Base-by-base conservation (phyloP, 2,797 vertebrate genomes). In the Morelia viridis region DNA sequence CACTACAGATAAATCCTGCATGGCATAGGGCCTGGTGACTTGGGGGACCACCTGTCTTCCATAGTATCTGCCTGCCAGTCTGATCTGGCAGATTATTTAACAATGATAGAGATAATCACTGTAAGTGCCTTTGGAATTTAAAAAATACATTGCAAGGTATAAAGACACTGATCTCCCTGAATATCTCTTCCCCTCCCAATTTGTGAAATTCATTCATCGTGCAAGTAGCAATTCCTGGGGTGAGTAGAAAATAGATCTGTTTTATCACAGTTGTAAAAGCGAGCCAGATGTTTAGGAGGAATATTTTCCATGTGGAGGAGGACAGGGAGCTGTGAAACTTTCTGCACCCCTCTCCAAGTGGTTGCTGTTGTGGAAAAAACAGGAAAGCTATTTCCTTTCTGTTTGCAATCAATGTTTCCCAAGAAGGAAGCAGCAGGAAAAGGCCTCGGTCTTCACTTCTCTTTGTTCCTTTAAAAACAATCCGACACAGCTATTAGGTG, bases 361-460 rank as follows among this genome's bases (percentile, higher is more conserved):
- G 5, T 31, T 83, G 89, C 76, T 98, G 97, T 98, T 98, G 94
- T 88, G 92, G 96, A 97, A 96, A 99, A 99, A 99, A 99, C 99
- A 99, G 99, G 99, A 99, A 99, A 97, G 95, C 97, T 97, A 95
- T 97, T 98, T 99, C 98, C 98, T 98, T 98, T 97, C 98, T 96
- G 97, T 98, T 41, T 58, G 97, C 96, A 94, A 97, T 96, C 98
- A 97, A 97, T 95, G 96, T 98, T 99, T 99, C 99, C 99, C 98
- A 98, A 97, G 97, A 98, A 98, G 98, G 98, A 98, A 98, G 96
- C 96, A 94, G 93, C 71, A 90, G 57, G 71, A 76, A 84, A 90
- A 4, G 96, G 95, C 95, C 94, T 97, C 97, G 97, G 96, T 94
- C 96, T 95, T 97, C 96, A 97, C 95, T 96, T 95, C 95, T 97